Evolutionary conservation across 1,140 invertebrate species (phyloP), one percentile per base, ranked within the genome.

Genomic region (Eriosoma lanigerum): DNA sequence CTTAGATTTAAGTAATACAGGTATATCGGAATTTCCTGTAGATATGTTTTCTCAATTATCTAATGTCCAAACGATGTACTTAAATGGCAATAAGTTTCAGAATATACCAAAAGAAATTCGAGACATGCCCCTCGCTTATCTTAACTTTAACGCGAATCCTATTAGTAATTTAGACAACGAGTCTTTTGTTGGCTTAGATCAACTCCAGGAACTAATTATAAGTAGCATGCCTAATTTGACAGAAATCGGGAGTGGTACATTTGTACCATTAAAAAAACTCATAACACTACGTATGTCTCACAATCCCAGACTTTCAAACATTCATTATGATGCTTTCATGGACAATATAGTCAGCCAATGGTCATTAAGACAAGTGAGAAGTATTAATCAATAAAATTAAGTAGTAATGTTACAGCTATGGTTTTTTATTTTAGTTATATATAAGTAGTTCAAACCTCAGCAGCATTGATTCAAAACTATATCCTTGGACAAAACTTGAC

Each of bases 111-210:
- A 29, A 10, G 75, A 29, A 62, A 62, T 78, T 15, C 38, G 52
- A n/a, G 24, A 12, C 0, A 78, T 78, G 75, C 56, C 75, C 0
- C 44, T 78, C 3, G 38, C 56, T 3, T 78, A 32, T 46, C 54
- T 78, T 1, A 78, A 78, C 17, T 24, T 78, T 21, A 78, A 78
- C 38, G 75, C 56, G 5, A 78, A 78, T n/a, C 75, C 75, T 5
- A 62, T 78, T 9, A 24, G 6, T 48, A 1, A 24, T n/a, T 21
- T 78, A 38, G 56, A 78, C 24, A 29, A 5, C 24, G 56, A 60
- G n/a, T 78, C 75, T 4, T 78, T 78, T 24, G 17, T 48, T 15
- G 75, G 75, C 26, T 38, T 78, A n/a, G 54, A 78, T 21, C 12
- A 46, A 46, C 75, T 78, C 1, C 75, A 78, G 29, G 5, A 62